Conservation (phyloP, 2,888 invertebrate species). For the Eumerus sabulonum region DNA sequence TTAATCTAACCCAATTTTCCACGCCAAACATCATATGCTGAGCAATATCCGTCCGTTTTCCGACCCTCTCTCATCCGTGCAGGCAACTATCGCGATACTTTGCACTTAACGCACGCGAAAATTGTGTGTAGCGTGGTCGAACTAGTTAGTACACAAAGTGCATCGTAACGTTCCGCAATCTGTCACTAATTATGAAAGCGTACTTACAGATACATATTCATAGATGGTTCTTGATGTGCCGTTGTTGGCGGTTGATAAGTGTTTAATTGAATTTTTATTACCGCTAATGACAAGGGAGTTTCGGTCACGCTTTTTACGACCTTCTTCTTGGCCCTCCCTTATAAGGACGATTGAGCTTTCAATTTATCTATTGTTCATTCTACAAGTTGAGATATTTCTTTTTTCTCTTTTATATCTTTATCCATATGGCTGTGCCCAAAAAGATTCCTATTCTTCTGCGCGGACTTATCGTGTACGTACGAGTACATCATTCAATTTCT, state of each 20-base stretch:
- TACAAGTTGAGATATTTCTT: conserved; percentile 1
- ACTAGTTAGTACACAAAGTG: not conserved
- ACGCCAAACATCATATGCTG: conserved; percentile 21
- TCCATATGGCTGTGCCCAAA: conserved; percentile 8
- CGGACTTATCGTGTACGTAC: conserved; percentile 53
- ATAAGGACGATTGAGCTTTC: conserved; percentile 30
- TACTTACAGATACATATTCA: conserved; percentile 33
- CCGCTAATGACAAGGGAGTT: conserved; percentile 36
- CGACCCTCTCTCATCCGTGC: not conserved
- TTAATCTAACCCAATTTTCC: conserved; percentile 66
- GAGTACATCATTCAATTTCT: conserved; percentile 43
- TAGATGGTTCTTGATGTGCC: conserved; percentile 11
- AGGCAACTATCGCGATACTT: conserved; percentile 26
- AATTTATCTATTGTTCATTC: conserved; percentile 20
- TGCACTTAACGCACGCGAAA: too few relatives aligned
- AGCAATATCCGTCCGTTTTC: conserved; percentile 12
- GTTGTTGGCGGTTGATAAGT: conserved; percentile 25
- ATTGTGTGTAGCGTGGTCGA: too few relatives aligned
- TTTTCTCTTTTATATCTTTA: conserved; percentile 3
- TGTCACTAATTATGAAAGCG: conserved; percentile 51
- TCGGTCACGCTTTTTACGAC: conserved; percentile 12
- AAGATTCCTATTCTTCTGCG: conserved; percentile 49
- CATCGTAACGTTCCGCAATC: conserved; percentile 31
- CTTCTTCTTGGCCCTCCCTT: conserved; percentile 53
- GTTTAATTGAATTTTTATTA: conserved; percentile 61